Percentiles rank a stretch among this genome's conserved stretches.
Conservation (phyloP, 2,888 invertebrate species). For the Liopterus haemorrhoidalis region DNA sequence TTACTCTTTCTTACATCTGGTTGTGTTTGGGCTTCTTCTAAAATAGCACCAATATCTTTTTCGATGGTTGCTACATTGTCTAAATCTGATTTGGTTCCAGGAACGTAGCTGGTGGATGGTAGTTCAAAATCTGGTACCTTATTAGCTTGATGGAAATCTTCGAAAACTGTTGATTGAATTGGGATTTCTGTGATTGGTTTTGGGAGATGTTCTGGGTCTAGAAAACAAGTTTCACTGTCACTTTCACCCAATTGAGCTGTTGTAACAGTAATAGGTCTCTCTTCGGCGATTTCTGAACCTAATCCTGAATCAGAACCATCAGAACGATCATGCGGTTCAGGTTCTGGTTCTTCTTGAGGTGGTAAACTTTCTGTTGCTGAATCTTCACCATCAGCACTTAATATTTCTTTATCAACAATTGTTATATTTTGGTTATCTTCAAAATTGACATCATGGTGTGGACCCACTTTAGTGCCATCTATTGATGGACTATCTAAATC, state of each 20-base stretch:
- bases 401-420: conserved; percentile 7
- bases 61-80: conserved; percentile 16
- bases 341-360: conserved; percentile 51
- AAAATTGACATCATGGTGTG: neutral
- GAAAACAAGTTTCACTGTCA: conserved; percentile 51
- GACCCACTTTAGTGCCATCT: neutral
- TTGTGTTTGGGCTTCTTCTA: conserved; percentile 28
- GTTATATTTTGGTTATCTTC: too few relatives aligned
- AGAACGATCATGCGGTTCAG: conserved; percentile 62
- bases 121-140: conserved; percentile 29
- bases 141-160: conserved; percentile 23
- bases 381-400: conserved; percentile 55
- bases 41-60: conserved; percentile 22
- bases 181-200: conserved; percentile 22
- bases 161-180: conserved; percentile 16
- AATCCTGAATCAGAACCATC: conserved; percentile 82
- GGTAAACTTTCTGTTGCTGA: conserved; percentile 58
- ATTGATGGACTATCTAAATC: too few relatives aligned
- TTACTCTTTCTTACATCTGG: conserved; percentile 54
- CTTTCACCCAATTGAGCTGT: conserved; percentile 43
- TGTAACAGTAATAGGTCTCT: conserved; percentile 42
- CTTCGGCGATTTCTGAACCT: conserved; percentile 68
- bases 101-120: conserved; percentile 30
- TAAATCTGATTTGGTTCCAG: conserved; percentile 15
- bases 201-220: conserved; percentile 46